Conservation (phyloP, 2,888 invertebrate genomes). For the Drosophila vallismaia region DNA sequence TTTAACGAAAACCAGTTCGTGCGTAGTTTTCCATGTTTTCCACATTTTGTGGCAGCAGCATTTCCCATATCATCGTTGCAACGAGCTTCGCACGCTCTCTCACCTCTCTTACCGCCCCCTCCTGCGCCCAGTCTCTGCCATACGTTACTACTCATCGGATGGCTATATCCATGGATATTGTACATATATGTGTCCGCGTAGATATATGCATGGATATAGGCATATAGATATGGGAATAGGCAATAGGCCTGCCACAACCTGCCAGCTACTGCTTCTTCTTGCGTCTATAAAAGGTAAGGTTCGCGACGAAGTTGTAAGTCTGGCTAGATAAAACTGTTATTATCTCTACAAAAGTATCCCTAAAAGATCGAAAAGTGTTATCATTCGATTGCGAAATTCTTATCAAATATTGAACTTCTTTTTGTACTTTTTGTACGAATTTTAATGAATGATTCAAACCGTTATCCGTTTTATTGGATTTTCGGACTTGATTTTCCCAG, state of each 20-base stretch:
- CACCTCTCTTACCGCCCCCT: constrained; percentile 2
- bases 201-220: background rate
- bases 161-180: background rate
- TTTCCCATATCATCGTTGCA: constrained; percentile 59
- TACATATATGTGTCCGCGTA: too few relatives aligned
- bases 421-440: background rate
- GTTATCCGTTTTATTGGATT: background rate
- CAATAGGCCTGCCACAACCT: constrained; percentile 46
- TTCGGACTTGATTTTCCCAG: background rate
- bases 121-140: constrained; percentile 11
- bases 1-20: constrained; percentile 23
- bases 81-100: constrained; percentile 65
- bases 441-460: background rate
- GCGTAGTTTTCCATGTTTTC: constrained; percentile 38
- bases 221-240: constrained; percentile 21
- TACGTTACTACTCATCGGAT: constrained; percentile 55
- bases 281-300: constrained; percentile 66
- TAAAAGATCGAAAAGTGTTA: background rate
- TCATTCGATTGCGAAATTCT: background rate
- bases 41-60: constrained; percentile 25
- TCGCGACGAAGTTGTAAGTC: constrained; percentile 41
- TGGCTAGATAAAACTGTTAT: background rate
- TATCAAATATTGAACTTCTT: background rate
- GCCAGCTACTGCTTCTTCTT: constrained; percentile 51
- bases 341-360: background rate